Conservation (phyloP, 1,140 invertebrate species). For the Pachypsylla venusta region DNA sequence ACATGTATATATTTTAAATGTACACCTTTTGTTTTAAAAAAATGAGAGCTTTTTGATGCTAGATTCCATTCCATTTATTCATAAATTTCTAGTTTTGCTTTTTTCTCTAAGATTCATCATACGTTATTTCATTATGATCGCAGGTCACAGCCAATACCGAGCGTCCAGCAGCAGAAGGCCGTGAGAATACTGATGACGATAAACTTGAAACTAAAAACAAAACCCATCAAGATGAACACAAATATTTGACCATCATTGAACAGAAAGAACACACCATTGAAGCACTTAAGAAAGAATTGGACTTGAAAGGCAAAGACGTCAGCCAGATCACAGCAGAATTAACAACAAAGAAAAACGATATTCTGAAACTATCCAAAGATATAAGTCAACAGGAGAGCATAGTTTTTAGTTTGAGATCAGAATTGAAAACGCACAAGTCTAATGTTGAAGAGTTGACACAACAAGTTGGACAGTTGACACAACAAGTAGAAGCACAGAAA, state of each 20-base stretch:
- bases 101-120: no score
- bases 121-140: no score
- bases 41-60: no score
- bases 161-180: conserved; percentile 31
- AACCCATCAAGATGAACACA: not conserved
- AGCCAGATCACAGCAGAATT: conserved; percentile 21
- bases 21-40: no score
- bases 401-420: conserved; percentile 11
- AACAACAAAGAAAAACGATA: conserved; percentile 21
- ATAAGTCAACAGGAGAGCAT: conserved; percentile 10
- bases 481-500: conserved; percentile 47
- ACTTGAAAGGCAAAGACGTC: conserved; percentile 24
- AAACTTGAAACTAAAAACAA: conserved; percentile 12
- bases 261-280: not conserved
- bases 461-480: conserved; percentile 40
- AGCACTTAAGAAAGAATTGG: conserved; percentile 23
- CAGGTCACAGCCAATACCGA: conserved; percentile 31
- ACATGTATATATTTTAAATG: no score
- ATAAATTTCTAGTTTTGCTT: no score
- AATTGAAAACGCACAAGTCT: conserved; percentile 14
- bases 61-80: no score
- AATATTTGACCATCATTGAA: not conserved
- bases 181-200: conserved; percentile 34
- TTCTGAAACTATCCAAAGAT: conserved; percentile 13
- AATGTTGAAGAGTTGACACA: conserved; percentile 29